Evolutionary conservation across 2,888 invertebrate genomes (phyloP).

Genomic region (Chydorus sphaericus): DNA sequence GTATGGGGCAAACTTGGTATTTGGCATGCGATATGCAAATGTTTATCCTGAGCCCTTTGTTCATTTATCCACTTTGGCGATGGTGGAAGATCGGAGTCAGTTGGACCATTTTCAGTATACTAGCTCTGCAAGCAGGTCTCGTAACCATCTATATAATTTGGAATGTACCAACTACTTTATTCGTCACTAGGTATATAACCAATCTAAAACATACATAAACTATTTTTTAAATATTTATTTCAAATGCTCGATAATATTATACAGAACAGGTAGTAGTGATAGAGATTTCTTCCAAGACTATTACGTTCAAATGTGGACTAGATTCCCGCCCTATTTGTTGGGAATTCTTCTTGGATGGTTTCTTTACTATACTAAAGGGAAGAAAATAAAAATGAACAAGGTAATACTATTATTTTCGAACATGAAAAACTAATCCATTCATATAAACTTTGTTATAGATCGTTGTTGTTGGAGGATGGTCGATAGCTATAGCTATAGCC

Average conservation of each 20-base stretch:
- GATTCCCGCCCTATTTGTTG: conserved; percentile 62
- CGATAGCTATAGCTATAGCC: conserved; percentile 45
- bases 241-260: background rate
- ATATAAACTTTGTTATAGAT: conserved; percentile 7
- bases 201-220: conserved; percentile 13
- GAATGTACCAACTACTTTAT: conserved; percentile 9
- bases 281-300: conserved; percentile 41
- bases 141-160: conserved; percentile 2
- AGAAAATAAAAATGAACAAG: conserved; percentile 40
- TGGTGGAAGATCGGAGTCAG: conserved; percentile 14
- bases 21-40: conserved; percentile 30
- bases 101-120: background rate
- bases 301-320: conserved; percentile 71
- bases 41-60: conserved; percentile 17
- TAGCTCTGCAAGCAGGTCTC: conserved; percentile 7
- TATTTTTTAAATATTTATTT: background rate
- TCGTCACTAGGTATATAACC: conserved; percentile 14
- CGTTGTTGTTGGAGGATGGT: conserved; percentile 38
- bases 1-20: conserved; percentile 61
- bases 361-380: conserved; percentile 49
- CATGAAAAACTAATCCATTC: no score
- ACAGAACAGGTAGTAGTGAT: conserved; percentile 39
- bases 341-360: conserved; percentile 63
- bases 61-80: conserved; percentile 19
- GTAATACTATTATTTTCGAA: no score